phyloP scores from a whole-genome alignment of 1,140 invertebrate species.

The Euschistus heros region DNA sequence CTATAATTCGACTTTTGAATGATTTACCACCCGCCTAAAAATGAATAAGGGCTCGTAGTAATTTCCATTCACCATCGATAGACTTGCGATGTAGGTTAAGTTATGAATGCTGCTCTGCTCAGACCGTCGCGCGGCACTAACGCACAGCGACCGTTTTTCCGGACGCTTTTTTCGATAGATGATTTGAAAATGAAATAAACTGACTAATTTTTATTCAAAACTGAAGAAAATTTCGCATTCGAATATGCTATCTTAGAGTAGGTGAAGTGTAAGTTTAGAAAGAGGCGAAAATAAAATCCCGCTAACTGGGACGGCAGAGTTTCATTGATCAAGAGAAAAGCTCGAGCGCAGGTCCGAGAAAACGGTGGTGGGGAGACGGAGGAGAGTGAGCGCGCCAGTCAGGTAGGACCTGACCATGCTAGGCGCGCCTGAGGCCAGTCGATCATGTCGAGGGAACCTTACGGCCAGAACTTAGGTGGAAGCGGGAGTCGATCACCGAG shows the following conservation, averaged over 20 bases:
- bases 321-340: conserved; percentile 23
- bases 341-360: conserved; percentile 3
- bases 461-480: conserved; percentile 44
- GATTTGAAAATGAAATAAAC: no score
- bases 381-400: conserved; percentile 13
- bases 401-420: conserved; percentile 13
- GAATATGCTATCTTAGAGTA: neutral
- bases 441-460: conserved; percentile 59
- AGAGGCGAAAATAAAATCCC: conserved; percentile 12
- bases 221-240: no score
- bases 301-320: neutral
- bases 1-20: no score
- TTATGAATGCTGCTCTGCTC: no score
- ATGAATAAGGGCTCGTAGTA: no score
- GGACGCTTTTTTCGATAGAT: no score
- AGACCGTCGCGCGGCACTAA: no score
- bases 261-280: conserved; percentile 3
- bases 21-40: no score
- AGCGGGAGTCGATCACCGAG: conserved; percentile 46
- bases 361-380: conserved; percentile 9
- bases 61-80: no score
- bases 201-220: no score
- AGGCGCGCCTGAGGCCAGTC: conserved; percentile 5
- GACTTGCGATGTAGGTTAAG: no score
- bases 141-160: no score